Conservation (phyloP, 2,888 invertebrate genomes). For the Nowickia ferox region DNA sequence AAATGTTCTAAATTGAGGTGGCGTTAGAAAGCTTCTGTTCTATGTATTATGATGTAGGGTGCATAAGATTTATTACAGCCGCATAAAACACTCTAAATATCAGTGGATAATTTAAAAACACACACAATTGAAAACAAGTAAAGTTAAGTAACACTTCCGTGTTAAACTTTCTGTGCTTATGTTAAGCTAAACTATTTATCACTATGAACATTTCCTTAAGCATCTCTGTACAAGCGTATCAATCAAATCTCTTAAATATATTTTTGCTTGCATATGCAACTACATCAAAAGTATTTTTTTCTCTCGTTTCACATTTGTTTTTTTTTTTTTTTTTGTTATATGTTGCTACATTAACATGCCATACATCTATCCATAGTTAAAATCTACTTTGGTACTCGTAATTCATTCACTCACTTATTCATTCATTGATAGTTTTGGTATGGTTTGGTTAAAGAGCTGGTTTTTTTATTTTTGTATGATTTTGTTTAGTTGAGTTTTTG, state of each 20-base stretch:
- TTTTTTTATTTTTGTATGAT: slow-evolving; percentile 36
- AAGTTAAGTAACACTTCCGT: neutral
- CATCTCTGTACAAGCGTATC: neutral
- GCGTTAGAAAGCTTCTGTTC: too few species aligned
- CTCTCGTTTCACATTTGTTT: neutral
- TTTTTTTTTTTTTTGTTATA: slow-evolving; percentile 29
- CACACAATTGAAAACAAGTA: neutral
- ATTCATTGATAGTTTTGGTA: slow-evolving; percentile 50
- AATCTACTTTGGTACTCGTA: slow-evolving; percentile 5
- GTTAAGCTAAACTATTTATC: slow-evolving; percentile 23
- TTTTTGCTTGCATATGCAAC: slow-evolving; percentile 6
- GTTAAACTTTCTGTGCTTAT: slow-evolving; percentile 10
- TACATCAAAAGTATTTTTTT: neutral
- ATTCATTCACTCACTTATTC: slow-evolving; percentile 22
- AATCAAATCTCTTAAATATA: slow-evolving; percentile 2
- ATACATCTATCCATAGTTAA: slow-evolving; percentile 36
- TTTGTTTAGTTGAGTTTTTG: slow-evolving; percentile 50
- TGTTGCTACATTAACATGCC: slow-evolving; percentile 63
- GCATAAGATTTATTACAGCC: too few species aligned
- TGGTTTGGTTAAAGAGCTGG: slow-evolving; percentile 40
- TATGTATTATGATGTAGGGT: too few species aligned
- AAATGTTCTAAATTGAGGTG: too few species aligned
- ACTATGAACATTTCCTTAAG: neutral
- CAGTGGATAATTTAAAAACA: too few species aligned
- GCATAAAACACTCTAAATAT: too few species aligned